These are phyloP conservation scores for Anas bernieri DNA, from an alignment of 2,797 vertebrate species.

Conservation along the genomic window DNA sequence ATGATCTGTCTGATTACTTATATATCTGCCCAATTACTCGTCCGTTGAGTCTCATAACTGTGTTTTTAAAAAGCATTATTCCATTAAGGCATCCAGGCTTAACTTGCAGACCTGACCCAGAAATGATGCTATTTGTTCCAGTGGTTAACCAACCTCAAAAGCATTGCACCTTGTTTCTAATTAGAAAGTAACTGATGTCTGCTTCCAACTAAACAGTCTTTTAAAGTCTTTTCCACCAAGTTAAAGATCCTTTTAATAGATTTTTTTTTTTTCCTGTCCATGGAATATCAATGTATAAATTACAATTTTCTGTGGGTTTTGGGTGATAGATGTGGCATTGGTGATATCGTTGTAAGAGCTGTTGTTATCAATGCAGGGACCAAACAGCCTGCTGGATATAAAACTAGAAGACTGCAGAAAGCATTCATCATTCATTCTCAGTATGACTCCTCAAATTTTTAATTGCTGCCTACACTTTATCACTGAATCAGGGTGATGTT, in stretches of 20 bases:
- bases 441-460: neutral
- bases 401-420: neutral
- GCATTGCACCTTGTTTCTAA: neutral
- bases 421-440: neutral
- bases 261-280: neutral
- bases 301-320: neutral
- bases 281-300: neutral
- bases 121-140: constrained; percentile 13
- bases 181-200: constrained; percentile 2
- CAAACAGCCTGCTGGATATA: neutral
- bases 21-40: neutral
- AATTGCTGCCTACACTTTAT: neutral
- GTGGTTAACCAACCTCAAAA: constrained; percentile 5
- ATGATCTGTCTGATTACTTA: neutral
- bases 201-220: neutral
- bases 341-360: neutral
- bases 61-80: neutral
- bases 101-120: neutral
- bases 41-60: neutral
- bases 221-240: neutral
- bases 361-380: neutral
- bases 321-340: neutral
- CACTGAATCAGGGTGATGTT: neutral
- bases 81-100: neutral
- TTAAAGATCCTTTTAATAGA: neutral